Percentiles rank a stretch among this genome's conserved stretches.
phyloP scores from a whole-genome alignment of 1,140 invertebrate species.

The Luehdorfia chinensis region DNA sequence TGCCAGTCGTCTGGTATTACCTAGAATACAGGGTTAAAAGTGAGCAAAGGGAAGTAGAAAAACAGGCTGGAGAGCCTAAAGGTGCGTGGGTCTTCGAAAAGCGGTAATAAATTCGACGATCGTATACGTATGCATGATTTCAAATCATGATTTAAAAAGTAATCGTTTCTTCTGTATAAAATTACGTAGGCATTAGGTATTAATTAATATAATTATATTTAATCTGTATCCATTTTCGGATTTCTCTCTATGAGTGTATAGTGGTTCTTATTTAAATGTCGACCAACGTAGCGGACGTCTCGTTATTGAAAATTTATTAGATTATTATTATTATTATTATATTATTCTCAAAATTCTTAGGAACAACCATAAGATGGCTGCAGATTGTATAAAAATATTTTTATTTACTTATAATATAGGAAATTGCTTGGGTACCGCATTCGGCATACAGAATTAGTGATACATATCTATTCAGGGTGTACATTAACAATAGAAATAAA shows the following conservation, averaged over 20 bases:
- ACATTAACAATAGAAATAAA: constrained; percentile 24
- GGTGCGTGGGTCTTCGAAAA: constrained; percentile 10
- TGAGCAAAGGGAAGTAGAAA: constrained; percentile 1
- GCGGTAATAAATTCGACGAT: constrained; percentile 14
- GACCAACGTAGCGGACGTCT: constrained; percentile 74
- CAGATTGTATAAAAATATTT: constrained; percentile 71
- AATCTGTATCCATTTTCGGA: constrained; percentile 75
- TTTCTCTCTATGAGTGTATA: constrained; percentile 75
- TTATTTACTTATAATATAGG: constrained; percentile 71
- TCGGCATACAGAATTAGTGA: constrained; percentile 36
- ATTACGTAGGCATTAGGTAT: constrained; percentile 67
- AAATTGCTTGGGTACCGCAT: constrained; percentile 64
- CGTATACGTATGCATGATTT: constrained; percentile 23
- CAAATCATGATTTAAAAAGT: constrained; percentile 15
- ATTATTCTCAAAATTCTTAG: constrained; percentile 69
- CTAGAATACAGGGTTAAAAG: constrained; percentile 43
- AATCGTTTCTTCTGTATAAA: constrained; percentile 21
- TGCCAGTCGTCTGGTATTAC: constrained; percentile 26
- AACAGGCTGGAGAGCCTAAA: constrained; percentile 1
- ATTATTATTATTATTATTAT: constrained; percentile 71
- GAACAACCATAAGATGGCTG: constrained; percentile 72
- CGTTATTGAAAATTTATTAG: constrained; percentile 75
- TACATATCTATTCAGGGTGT: constrained; percentile 72
- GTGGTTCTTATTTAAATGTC: constrained; percentile 74
- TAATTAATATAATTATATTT: constrained; percentile 74